These are phyloP conservation scores for Centruroides sculpturatus DNA, from an alignment of 1,140 invertebrate species.

Conservation along the genomic window DNA sequence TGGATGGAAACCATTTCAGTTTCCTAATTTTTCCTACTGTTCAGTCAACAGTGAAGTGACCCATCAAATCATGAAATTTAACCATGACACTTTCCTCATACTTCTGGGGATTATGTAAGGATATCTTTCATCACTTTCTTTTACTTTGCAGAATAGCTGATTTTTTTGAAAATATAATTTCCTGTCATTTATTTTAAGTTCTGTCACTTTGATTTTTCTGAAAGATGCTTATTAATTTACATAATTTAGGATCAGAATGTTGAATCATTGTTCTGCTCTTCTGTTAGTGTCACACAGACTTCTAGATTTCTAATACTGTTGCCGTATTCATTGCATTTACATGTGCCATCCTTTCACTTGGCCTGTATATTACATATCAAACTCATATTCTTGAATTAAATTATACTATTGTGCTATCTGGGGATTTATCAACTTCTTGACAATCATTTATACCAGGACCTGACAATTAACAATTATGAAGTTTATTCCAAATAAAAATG, in stretches of 20 bases:
- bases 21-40: not conserved
- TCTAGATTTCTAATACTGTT: not conserved
- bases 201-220: not conserved
- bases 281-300: not conserved
- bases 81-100: conserved; percentile 4
- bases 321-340: not conserved
- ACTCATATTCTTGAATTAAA: conserved; percentile 1
- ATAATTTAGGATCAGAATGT: not conserved
- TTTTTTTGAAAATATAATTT: not conserved
- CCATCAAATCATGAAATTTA: not conserved
- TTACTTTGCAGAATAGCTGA: not conserved
- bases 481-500: not conserved
- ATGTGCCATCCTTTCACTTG: not conserved
- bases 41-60: conserved; percentile 1
- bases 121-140: not conserved
- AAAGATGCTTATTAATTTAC: too few species aligned
- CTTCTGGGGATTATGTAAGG: conserved; percentile 1
- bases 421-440: not conserved
- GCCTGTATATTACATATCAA: not conserved
- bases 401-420: not conserved
- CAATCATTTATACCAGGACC: not conserved
- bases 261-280: not conserved
- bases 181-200: not conserved
- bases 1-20: not conserved
- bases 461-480: conserved; percentile 8